Base-by-base conservation (phyloP, 2,797 vertebrate genomes). In the Enteromius viviparus region DNA sequence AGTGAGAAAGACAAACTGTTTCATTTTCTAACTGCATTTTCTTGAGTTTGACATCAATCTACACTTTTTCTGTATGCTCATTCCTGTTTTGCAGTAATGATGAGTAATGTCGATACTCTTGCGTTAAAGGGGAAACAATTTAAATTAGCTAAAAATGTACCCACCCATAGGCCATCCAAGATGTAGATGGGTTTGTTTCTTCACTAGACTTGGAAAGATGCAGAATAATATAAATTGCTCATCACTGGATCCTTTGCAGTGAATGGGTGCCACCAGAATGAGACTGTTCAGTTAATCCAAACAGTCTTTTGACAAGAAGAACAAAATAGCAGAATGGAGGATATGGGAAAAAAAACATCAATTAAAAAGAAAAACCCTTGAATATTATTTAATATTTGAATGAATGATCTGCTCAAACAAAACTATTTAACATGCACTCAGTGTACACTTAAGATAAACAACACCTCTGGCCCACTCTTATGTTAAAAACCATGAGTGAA, bases 401-500 rank as follows among this genome's bases (percentile, higher is more conserved):
- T 26, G 1, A 26, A 26, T 60, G 5, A 26, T 9, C 51, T 55
- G 51, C 19, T 55, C 8, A 21, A 55, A 55, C 53, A 55, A 58
- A 62, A 29, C 23, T 15, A 29, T 62, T 32, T 65, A 19, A 65
- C 32, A 65, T 34, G 14, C 26, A 32, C 29, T 32, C 26, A 0
- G 6, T 32, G 6, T 65, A 34, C 29, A 32, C 17, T 64, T 32
- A 64, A 64, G 32, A 32, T 32, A 64, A 17, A 64, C 60, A 32
- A 32, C 15, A 26, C 7, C 2, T 17, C 26, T 32, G 14, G 6
- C 15, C 7, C 23, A 69, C 14, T 80, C 65, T 72, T 40, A 55
- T 68, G 78, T 85, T 75, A 32, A 65, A 76, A 55, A 47, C 45
- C 42, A 68, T 29, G 29, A 87, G 83, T 81, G 45, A 37, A 83